These are phyloP conservation scores for Gadopsis marmoratus DNA, from an alignment of 2,797 vertebrate genomes.

Conservation along the genomic window DNA sequence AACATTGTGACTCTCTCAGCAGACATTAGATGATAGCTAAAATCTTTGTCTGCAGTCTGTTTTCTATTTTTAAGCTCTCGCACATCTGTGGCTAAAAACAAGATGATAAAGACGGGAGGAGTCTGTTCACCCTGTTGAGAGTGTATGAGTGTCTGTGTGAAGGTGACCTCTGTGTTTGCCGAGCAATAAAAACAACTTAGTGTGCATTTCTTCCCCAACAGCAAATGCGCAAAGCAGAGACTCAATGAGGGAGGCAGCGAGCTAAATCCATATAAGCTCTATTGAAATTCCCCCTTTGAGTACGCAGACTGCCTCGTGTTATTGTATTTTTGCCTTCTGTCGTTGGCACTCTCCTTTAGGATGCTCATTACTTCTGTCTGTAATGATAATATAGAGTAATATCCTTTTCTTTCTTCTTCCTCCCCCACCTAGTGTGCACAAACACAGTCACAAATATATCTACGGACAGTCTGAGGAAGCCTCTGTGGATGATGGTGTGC, in stretches of 20 bases:
- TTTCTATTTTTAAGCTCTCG: constrained; percentile 7
- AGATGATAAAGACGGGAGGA: constrained; percentile 29
- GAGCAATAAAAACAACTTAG: constrained; percentile 71
- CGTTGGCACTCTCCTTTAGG: constrained; percentile 68
- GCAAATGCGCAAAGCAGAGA: constrained; percentile 58
- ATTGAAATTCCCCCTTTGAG: constrained; percentile 73
- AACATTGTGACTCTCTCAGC: constrained; percentile 16
- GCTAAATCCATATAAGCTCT: constrained; percentile 78
- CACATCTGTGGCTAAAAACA: constrained; percentile 29
- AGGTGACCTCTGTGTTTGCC: constrained; percentile 65
- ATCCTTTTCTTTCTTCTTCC: constrained; percentile 44
- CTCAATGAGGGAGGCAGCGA: constrained; percentile 62
- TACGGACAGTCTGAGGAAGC: constrained; percentile 28
- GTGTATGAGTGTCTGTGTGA: constrained; percentile 51
- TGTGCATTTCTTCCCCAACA: constrained; percentile 66
- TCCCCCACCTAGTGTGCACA: constrained; percentile 32
- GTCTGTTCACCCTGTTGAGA: constrained; percentile 15
- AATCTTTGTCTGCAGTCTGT: constrained; percentile 22
- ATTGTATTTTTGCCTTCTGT: constrained; percentile 79
- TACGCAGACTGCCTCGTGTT: constrained; percentile 69
- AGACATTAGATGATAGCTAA: constrained; percentile 8
- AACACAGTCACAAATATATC: constrained; percentile 35
- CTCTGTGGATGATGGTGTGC: constrained; percentile 4
- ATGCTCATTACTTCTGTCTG: constrained; percentile 72
- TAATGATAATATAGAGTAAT: constrained; percentile 74